Conservation (phyloP, 2,797 vertebrate species). For the Aratinga solstitialis region DNA sequence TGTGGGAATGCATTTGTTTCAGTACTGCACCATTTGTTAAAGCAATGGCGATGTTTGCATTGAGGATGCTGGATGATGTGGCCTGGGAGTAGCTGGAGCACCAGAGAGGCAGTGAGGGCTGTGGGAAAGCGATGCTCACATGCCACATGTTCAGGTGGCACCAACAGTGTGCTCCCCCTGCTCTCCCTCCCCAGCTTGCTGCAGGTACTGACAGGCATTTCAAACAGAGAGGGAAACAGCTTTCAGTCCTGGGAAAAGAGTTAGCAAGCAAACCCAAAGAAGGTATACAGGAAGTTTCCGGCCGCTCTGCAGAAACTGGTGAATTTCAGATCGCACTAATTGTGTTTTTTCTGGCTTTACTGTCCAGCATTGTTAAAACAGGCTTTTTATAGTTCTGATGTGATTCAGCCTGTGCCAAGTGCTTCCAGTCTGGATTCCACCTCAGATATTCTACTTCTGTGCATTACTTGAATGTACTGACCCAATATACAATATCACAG, state of each 20-base stretch:
- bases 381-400: neutral
- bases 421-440: neutral
- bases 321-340: neutral
- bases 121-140: accelerated
- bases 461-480: neutral
- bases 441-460: neutral
- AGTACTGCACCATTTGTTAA: neutral
- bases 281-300: neutral
- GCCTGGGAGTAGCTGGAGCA: neutral
- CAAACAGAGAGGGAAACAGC: neutral
- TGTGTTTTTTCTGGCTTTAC: neutral
- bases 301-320: neutral
- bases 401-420: neutral
- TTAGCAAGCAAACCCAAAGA: neutral
- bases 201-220: neutral
- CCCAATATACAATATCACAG: neutral
- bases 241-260: neutral
- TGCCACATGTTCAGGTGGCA: neutral
- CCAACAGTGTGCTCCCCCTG: neutral
- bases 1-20: neutral
- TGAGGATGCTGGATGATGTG: neutral
- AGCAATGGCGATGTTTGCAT: neutral
- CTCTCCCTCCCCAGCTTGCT: neutral
- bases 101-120: neutral
- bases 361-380: neutral